These are phyloP conservation scores for Agrenia bidenticulata DNA, from an alignment of 2,888 invertebrate species.

Conservation along the genomic window DNA sequence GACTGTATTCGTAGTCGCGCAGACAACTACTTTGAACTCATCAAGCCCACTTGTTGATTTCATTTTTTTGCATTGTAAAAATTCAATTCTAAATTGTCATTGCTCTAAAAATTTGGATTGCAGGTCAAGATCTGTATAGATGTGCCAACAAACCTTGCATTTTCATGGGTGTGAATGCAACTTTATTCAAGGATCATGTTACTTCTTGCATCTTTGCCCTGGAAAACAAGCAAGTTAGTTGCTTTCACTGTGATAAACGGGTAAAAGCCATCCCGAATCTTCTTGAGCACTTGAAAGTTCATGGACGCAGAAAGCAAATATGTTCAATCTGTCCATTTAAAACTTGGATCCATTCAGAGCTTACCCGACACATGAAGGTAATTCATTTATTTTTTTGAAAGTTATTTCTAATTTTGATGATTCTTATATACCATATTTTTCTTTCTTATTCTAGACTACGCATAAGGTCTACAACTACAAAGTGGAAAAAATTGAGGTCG, in stretches of 20 bases:
- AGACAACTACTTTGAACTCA: no score
- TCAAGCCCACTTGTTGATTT: no score
- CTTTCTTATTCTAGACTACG: constrained; percentile 27
- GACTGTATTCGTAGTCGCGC: no score
- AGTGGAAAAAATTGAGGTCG: constrained; percentile 43
- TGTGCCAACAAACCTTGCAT: constrained; percentile 60
- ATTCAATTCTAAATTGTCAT: no score
- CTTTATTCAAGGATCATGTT: constrained; percentile 56
- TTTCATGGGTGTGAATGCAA: constrained; percentile 55
- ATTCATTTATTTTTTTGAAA: neutral
- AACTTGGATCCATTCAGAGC: constrained; percentile 42
- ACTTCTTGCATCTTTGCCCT: constrained; percentile 55
- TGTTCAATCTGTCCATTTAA: constrained; percentile 64
- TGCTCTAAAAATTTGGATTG: constrained; percentile 13
- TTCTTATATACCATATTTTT: neutral
- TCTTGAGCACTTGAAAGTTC: constrained; percentile 64
- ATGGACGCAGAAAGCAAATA: constrained; percentile 63
- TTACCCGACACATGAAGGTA: constrained; percentile 50
- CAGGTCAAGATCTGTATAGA: constrained; percentile 58
- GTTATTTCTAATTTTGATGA: neutral
- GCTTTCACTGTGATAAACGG: constrained; percentile 60
- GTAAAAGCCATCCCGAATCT: constrained; percentile 58
- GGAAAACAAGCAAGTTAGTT: constrained; percentile 57
- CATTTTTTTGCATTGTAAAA: no score
- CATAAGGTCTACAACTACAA: constrained; percentile 53